Base-by-base conservation (phyloP, 2,113 vertebrate genomes). In the Alaudala cheleensis region DNA sequence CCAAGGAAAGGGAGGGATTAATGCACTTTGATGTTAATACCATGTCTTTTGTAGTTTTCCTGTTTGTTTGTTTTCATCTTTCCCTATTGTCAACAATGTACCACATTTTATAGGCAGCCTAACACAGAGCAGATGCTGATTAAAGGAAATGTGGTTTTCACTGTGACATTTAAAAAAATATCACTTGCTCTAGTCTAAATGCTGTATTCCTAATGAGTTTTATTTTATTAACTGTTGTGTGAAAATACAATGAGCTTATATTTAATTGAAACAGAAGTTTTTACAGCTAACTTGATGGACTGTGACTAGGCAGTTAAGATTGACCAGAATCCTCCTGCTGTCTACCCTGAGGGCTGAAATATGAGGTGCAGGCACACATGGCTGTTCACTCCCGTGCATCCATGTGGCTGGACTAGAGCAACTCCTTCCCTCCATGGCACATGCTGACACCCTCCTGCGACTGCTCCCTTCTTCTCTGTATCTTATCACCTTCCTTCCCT, bases 71-170 rank as follows among this genome's bases (percentile, higher is more conserved):
- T 97, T 97, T 97, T 97, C 96, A 83, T 97, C 91, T 93, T 96
- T 71, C 34, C 47, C 92, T 66, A 28, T 79, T 91, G 96, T 97
- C 94, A 97, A 96, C 92, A 95, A 84, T 54, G 93, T 83, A 93
- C 78, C 1, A 1, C 56, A 93, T 95, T 97, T 97, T 97, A 97
- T 91, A 93, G 95, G 90, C 95, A 91, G 78, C 26, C 88, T 97
- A 98, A 98, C 84, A 88, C 73, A 84, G 90, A 97, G 92, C 97
- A 98, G 97, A 97, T 98, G 98, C 66, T 89, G 97, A 98, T 97
- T 91, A 96, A 97, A 97, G 95, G 82, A 96, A 97, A 97, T 93
- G 96, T 78, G 92, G 96, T 93, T 97, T 97, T 96, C 88, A 97
- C 95, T 89, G 94, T 95, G 94, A 96, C 95, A 97, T 97, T 96